These are phyloP conservation scores for Sebastes fasciatus DNA, from an alignment of 2,113 vertebrate genomes.

Conservation along the genomic window DNA sequence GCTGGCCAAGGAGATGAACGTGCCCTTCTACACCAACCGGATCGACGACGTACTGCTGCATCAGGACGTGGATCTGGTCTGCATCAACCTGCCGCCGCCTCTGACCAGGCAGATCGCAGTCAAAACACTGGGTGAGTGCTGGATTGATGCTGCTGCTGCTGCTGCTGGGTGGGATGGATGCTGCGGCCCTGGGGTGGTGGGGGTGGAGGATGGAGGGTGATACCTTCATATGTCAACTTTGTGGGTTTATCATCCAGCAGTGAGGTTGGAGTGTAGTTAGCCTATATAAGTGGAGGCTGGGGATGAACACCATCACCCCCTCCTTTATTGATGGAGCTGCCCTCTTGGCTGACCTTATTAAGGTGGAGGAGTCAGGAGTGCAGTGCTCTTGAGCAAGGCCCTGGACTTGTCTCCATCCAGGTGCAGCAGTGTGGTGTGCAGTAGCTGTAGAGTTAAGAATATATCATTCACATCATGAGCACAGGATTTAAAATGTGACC, in stretches of 20 bases:
- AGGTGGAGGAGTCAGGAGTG: background rate
- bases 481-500: background rate
- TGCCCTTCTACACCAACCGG: conserved; percentile 96
- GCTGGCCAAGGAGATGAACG: conserved; percentile 97
- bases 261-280: background rate
- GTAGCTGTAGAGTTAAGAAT: background rate
- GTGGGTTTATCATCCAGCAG: background rate
- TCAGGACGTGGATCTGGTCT: conserved; percentile 97
- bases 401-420: background rate
- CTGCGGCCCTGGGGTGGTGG: conserved; percentile 30
- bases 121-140: conserved; percentile 94
- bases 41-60: conserved; percentile 98
- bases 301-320: background rate
- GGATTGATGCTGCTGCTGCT: background rate
- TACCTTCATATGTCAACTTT: background rate
- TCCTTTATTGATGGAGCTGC: background rate
- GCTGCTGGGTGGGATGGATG: conserved; percentile 25
- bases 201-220: background rate
- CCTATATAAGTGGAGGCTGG: conserved; percentile 2
- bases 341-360: background rate
- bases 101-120: conserved; percentile 97
- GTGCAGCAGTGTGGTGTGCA: background rate
- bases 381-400: background rate
- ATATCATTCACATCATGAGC: background rate
- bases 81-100: conserved; percentile 97